phyloP scores from a whole-genome alignment of 2,888 invertebrate species.

The Drosophila kuntzei region DNA sequence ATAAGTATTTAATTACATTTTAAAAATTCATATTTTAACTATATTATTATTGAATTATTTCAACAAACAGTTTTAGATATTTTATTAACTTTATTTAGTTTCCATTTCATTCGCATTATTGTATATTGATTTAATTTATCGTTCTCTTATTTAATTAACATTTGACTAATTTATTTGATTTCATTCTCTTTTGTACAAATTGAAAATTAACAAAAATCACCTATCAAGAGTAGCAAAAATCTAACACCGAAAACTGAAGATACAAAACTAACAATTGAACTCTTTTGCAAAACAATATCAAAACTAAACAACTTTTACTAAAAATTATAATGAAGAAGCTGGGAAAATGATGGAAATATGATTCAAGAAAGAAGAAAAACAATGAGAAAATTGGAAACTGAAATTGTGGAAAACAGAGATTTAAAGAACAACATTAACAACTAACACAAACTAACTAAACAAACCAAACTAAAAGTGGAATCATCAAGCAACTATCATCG shows the following conservation, averaged over 20 bases:
- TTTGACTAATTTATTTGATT: slow-evolving; percentile 47
- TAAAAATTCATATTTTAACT: neutral
- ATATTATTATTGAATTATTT: neutral
- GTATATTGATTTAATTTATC: no score
- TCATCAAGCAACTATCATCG: slow-evolving; percentile 1
- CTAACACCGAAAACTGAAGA: slow-evolving; percentile 52
- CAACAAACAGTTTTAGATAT: neutral
- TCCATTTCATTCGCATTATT: neutral
- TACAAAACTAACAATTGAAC: slow-evolving; percentile 67
- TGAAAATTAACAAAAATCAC: slow-evolving; percentile 44
- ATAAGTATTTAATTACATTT: neutral
- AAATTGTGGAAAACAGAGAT: slow-evolving; percentile 19
- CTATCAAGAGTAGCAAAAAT: slow-evolving; percentile 61
- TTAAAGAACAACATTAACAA: slow-evolving; percentile 6
- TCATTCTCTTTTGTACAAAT: slow-evolving; percentile 52
- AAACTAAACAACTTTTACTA: slow-evolving; percentile 78
- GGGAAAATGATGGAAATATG: slow-evolving; percentile 8
- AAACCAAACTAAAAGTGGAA: slow-evolving; percentile 26
- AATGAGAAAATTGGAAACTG: neutral
- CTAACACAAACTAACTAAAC: slow-evolving; percentile 10
- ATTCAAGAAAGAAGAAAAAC: neutral
- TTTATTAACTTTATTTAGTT: neutral
- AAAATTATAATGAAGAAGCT: slow-evolving; percentile 13
- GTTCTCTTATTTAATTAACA: slow-evolving; percentile 9
- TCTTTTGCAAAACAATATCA: slow-evolving; percentile 72